Evolutionary conservation across 1,140 invertebrate species (phyloP).

Genomic region (Trichomalopsis sarcophagae): DNA sequence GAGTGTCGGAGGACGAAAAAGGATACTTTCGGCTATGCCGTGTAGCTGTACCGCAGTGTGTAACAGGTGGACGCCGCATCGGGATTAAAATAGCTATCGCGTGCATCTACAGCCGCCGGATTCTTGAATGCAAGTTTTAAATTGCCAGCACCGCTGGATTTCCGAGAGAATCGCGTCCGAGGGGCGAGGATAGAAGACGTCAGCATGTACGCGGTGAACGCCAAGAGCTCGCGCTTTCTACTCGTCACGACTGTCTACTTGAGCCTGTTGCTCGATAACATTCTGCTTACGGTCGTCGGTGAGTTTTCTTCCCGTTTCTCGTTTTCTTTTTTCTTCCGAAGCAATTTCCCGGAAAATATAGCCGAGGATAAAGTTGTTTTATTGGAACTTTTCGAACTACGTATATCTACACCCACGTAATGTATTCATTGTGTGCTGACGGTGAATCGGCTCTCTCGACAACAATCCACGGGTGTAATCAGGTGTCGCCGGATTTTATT

Average conservation of each 20-base stretch:
- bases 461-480: too few species aligned
- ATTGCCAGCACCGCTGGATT: too few species aligned
- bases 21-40: neutral
- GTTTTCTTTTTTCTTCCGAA: constrained; percentile 35
- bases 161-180: neutral
- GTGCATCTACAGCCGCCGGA: constrained; percentile 50
- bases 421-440: too few species aligned
- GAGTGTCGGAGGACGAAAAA: neutral
- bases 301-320: constrained; percentile 67
- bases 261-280: constrained; percentile 84
- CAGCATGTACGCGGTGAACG: constrained; percentile 36
- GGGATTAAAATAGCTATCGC: constrained; percentile 53
- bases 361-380: too few species aligned
- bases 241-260: constrained; percentile 80
- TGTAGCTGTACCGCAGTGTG: too few species aligned
- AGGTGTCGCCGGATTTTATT: too few species aligned
- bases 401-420: too few species aligned
- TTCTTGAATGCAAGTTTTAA: neutral
- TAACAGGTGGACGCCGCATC: neutral
- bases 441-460: too few species aligned
- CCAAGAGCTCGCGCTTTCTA: constrained; percentile 66
- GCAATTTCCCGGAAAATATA: neutral
- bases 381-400: too few species aligned
- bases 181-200: neutral
- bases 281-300: constrained; percentile 87